phyloP scores from a whole-genome alignment of 2,113 vertebrate genomes.

The Motacilla tschutschensis region DNA sequence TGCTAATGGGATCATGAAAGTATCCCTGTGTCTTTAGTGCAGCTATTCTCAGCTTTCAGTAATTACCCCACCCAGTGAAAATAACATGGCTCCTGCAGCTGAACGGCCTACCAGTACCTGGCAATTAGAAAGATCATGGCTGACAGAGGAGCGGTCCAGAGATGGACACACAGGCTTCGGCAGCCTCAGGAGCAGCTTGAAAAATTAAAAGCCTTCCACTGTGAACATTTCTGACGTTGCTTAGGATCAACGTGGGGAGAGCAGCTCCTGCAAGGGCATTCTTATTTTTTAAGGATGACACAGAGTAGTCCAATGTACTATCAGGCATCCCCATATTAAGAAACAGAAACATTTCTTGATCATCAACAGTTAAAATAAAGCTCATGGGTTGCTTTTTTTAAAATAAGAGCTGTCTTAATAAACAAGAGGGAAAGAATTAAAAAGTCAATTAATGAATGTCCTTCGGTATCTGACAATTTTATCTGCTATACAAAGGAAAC shows the following conservation, averaged over 20 bases:
- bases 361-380: background rate
- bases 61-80: constrained; percentile 91
- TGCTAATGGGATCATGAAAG: constrained; percentile 99
- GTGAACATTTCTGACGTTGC: constrained; percentile 16
- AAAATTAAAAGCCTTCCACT: constrained; percentile 10
- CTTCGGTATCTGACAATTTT: constrained; percentile 40
- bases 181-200: constrained; percentile 7
- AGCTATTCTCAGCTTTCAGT: constrained; percentile 96
- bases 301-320: background rate
- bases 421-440: background rate
- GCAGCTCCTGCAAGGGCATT: constrained; percentile 3
- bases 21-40: constrained; percentile 89
- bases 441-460: constrained; percentile 21
- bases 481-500: constrained; percentile 36
- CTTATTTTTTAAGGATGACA: background rate
- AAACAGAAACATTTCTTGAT: background rate
- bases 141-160: constrained; percentile 52
- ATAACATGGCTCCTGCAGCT: constrained; percentile 83
- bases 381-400: background rate
- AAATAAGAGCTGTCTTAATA: background rate
- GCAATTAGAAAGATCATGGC: constrained; percentile 72
- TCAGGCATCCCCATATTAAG: background rate
- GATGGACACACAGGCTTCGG: constrained; percentile 28
- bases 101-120: constrained; percentile 71
- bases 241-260: background rate